These are phyloP conservation scores for Drosophila gunungcola DNA, from an alignment of 1,140 invertebrate species.

Conservation along the genomic window DNA sequence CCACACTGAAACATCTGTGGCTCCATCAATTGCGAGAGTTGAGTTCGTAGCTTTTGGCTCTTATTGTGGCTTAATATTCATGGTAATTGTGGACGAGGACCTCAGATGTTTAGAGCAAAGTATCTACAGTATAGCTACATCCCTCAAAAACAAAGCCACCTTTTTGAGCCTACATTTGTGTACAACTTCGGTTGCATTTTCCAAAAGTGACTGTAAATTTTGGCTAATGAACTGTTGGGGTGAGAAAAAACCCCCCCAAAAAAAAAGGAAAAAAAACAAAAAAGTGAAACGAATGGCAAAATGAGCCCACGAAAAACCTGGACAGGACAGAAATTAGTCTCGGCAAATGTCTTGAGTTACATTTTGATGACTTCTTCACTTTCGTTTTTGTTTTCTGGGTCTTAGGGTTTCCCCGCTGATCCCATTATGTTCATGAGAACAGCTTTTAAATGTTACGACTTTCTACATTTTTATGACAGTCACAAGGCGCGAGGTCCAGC, in stretches of 20 bases:
- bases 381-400: constrained; percentile 22
- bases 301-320: constrained; percentile 45
- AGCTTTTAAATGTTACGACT: constrained; percentile 74
- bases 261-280: constrained; percentile 19
- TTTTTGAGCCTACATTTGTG: constrained; percentile 59
- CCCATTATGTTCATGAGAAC: constrained; percentile 58
- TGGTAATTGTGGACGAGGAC: constrained; percentile 65
- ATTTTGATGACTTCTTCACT: constrained; percentile 80
- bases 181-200: constrained; percentile 57
- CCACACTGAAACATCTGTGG: constrained; percentile 59
- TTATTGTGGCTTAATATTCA: constrained; percentile 73
- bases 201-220: constrained; percentile 64
- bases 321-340: constrained; percentile 69
- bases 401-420: constrained; percentile 32
- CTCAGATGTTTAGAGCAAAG: constrained; percentile 60
- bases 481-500: constrained; percentile 40
- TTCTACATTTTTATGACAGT: constrained; percentile 53
- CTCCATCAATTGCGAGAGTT: constrained; percentile 64
- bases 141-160: constrained; percentile 60
- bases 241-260: constrained; percentile 8
- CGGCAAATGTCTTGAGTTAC: constrained; percentile 75
- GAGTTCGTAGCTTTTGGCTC: constrained; percentile 49
- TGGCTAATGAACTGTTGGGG: constrained; percentile 70
- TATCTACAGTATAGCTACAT: constrained; percentile 34
- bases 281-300: constrained; percentile 73